A percentile compares a stretch with the other conserved stretches of the same genome.
These are phyloP conservation scores for Eristalinus aeneus DNA, from an alignment of 2,888 invertebrate genomes.

Conservation along the genomic window DNA sequence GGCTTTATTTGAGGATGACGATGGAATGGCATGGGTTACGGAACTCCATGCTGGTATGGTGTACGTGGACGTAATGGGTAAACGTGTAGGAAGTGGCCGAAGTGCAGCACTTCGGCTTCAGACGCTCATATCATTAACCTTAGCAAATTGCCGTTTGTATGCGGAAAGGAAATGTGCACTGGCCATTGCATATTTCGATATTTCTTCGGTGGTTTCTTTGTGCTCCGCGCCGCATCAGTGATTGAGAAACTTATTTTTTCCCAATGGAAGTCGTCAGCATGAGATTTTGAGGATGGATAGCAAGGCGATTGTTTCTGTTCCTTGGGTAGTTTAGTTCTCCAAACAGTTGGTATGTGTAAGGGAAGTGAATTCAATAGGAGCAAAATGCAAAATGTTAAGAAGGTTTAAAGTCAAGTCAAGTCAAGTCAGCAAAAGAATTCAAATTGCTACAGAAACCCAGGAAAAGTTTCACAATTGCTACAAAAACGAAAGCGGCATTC, in stretches of 20 bases:
- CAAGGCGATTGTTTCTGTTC: not conserved
- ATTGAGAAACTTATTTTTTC: not conserved
- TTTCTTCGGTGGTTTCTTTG: conserved; percentile 31
- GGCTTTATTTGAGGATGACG: conserved; percentile 37
- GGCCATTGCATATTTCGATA: not conserved
- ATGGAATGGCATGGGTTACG: conserved; percentile 9
- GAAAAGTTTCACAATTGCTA: not conserved
- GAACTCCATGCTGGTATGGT: not conserved
- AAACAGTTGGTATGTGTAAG: not conserved
- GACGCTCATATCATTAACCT: conserved; percentile 67
- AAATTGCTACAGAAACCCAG: not conserved
- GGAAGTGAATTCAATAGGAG: too few relatives aligned
- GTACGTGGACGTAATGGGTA: not conserved
- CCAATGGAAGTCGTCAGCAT: not conserved
- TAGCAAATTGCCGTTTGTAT: conserved; percentile 65
- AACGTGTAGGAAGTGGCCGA: conserved; percentile 2
- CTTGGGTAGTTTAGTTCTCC: not conserved
- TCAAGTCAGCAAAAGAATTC: too few relatives aligned
- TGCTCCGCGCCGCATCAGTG: conserved; percentile 15
- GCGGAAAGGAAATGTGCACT: conserved; percentile 63
- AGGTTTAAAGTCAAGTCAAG: too few relatives aligned
- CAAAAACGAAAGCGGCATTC: not conserved
- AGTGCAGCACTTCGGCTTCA: not conserved
- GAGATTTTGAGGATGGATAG: not conserved
- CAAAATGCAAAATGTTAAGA: too few relatives aligned